phyloP scores from a whole-genome alignment of 2,888 invertebrate species.

The Euproctis similis region DNA sequence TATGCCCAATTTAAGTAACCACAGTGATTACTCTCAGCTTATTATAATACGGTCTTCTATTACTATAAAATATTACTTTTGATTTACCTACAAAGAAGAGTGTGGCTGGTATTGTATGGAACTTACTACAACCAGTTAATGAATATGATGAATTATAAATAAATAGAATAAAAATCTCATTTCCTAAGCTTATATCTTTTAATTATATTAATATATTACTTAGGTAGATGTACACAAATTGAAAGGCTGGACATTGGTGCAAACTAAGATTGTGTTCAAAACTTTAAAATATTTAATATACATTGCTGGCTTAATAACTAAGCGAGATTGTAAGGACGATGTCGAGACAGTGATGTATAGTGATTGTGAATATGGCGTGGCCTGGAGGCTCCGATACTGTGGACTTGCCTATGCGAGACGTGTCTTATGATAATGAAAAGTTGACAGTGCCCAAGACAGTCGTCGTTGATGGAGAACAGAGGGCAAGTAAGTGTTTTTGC shows the following conservation, averaged over 20 bases:
- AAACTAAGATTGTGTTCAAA: slow-evolving; percentile 20
- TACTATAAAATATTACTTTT: too few species aligned
- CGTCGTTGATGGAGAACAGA: slow-evolving; percentile 30
- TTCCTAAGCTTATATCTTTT: too few species aligned
- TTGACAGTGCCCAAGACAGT: slow-evolving; percentile 32
- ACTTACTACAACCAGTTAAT: too few species aligned
- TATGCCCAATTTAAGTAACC: too few species aligned
- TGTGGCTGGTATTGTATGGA: too few species aligned
- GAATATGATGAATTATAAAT: too few species aligned
- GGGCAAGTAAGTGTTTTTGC: slow-evolving; percentile 34
- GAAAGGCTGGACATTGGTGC: slow-evolving; percentile 25
- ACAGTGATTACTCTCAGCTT: too few species aligned
- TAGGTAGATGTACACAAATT: slow-evolving; percentile 13
- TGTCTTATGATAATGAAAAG: slow-evolving; percentile 15
- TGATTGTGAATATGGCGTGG: slow-evolving; percentile 54
- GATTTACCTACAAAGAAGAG: too few species aligned
- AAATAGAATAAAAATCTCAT: not conserved
- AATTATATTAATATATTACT: too few species aligned
- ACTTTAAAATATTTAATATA: slow-evolving; percentile 4
- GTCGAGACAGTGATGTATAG: slow-evolving; percentile 29
- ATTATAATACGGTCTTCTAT: too few species aligned
- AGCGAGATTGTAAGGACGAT: slow-evolving; percentile 12
- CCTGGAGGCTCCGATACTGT: slow-evolving; percentile 58
- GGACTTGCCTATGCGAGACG: slow-evolving; percentile 47
- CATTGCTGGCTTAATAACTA: slow-evolving; percentile 6